Evolutionary conservation across 2,113 vertebrate species (phyloP), one percentile per base, ranked within the genome.

Genomic region (Sylvilagus bachmani): DNA sequence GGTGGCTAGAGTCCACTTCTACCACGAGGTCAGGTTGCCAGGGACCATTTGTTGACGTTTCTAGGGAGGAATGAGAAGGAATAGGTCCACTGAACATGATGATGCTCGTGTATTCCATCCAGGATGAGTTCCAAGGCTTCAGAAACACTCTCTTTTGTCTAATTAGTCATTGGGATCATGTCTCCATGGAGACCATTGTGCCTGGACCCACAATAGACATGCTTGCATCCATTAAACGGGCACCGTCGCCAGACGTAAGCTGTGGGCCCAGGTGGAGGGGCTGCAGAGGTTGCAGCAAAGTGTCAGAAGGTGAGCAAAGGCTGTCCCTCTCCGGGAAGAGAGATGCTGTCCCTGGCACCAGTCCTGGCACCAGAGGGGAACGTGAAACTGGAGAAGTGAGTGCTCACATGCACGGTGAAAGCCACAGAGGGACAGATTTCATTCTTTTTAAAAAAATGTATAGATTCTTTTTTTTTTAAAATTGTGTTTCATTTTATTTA

Each of bases 111-210:
- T 74, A 31, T 69, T 82, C 38, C 44, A 22, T 53, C 44, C 67
- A 7, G 13, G 31, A 84, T 86, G 85, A 82, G 91, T 95, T 90
- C 94, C 96, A 90, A 62, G 92, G 83, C 94, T 94, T 85, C 81
- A 84, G 96, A 97, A 91, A 81, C 62, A 64, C 74, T 86, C 49
- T 92, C 90, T 89, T 97, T 95, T 95, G 97, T 97, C 90, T 97
- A 97, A 97, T 97, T 97, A 97, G 94, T 93, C 96, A 96, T 92
- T 91, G 95, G 97, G 86, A 90, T 96, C 86, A 29, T 27, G 61
- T 97, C 74, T 89, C 97, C 96, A 96, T 97, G 93, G 97, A 73
- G 94, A 97, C 97, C 90, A 97, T 96, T 97, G 86, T 97, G 95
- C 90, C 53, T 75, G 87, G 79, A 21, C 88, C 96, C 95, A 91